phyloP scores from a whole-genome alignment of 2,888 invertebrate species.

The Zygaena filipendulae region DNA sequence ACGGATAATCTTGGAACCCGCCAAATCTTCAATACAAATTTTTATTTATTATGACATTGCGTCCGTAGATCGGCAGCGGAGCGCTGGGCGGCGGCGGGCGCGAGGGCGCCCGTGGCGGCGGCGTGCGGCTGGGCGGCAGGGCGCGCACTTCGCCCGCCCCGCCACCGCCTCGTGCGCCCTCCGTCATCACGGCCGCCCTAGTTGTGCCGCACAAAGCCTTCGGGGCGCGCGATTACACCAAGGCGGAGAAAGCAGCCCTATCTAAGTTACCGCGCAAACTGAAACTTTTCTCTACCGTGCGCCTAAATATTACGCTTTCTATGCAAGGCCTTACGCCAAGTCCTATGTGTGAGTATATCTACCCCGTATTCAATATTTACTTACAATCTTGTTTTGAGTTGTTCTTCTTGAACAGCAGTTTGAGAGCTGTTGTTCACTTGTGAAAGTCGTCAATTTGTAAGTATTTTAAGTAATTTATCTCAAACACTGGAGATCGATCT shows the following conservation, averaged over 20 bases:
- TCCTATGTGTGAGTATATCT: constrained; percentile 78
- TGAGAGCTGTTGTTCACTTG: too few relatives aligned
- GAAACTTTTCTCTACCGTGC: constrained; percentile 75
- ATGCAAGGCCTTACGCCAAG: constrained; percentile 81
- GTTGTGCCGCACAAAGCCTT: constrained; percentile 83
- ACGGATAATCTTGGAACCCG: too few relatives aligned
- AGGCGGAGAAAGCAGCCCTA: constrained; percentile 76
- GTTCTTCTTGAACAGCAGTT: constrained; percentile 25
- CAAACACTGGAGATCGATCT: too few relatives aligned
- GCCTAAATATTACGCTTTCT: constrained; percentile 74
- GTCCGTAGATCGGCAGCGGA: constrained; percentile 42
- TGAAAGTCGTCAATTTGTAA: too few relatives aligned
- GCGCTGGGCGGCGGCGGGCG: constrained; percentile 35
- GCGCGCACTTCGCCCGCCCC: constrained; percentile 56
- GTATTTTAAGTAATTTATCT: too few relatives aligned
- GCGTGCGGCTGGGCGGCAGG: constrained; percentile 42
- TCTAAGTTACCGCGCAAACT: constrained; percentile 74
- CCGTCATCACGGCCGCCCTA: constrained; percentile 74
- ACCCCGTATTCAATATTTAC: too few relatives aligned
- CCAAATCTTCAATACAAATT: too few relatives aligned
- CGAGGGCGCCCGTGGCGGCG: constrained; percentile 46
- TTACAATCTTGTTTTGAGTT: constrained; percentile 6
- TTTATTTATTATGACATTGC: constrained; percentile 15
- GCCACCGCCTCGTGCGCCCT: constrained; percentile 50
- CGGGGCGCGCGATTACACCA: constrained; percentile 77